A percentile compares a stretch with the other conserved stretches of the same genome.
phyloP scores from a whole-genome alignment of 2,888 invertebrate genomes.

The Listrodromus nycthemerus region DNA sequence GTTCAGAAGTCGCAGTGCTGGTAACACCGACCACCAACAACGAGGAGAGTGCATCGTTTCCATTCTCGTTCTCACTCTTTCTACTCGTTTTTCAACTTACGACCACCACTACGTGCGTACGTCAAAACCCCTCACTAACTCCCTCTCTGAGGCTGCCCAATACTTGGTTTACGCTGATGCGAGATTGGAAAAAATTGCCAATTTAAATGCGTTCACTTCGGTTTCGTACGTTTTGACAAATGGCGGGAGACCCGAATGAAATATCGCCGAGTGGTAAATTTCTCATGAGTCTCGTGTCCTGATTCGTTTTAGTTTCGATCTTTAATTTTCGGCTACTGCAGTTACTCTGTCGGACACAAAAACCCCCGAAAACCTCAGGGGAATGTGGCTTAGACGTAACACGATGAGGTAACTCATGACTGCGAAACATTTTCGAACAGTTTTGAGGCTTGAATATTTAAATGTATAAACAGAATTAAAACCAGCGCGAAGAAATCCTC shows the following conservation, averaged over 20 bases:
- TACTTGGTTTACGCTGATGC: background rate
- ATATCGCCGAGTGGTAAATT: slow-evolving; percentile 9
- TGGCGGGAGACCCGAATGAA: slow-evolving; percentile 5
- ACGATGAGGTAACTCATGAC: no score
- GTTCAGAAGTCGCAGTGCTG: slow-evolving; percentile 4
- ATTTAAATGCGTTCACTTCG: slow-evolving; percentile 16
- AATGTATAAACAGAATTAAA: no score
- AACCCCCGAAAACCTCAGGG: background rate
- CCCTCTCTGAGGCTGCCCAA: background rate
- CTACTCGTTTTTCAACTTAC: slow-evolving; percentile 17
- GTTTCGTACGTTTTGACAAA: slow-evolving; percentile 27
- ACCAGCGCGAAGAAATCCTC: background rate
- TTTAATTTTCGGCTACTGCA: background rate
- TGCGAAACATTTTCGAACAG: no score
- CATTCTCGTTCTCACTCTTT: slow-evolving; percentile 14
- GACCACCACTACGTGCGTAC: background rate
- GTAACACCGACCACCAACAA: background rate
- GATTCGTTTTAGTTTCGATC: background rate
- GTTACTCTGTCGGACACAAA: background rate
- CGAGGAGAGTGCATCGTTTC: background rate
- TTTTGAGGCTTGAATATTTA: no score
- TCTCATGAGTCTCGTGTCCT: slow-evolving; percentile 1
- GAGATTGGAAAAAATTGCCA: slow-evolving; percentile 30
- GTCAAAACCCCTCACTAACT: background rate
- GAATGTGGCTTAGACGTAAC: no score